Evolutionary conservation across 2,113 vertebrate genomes (phyloP).

Genomic region (Chlorocebus sabaeus): DNA sequence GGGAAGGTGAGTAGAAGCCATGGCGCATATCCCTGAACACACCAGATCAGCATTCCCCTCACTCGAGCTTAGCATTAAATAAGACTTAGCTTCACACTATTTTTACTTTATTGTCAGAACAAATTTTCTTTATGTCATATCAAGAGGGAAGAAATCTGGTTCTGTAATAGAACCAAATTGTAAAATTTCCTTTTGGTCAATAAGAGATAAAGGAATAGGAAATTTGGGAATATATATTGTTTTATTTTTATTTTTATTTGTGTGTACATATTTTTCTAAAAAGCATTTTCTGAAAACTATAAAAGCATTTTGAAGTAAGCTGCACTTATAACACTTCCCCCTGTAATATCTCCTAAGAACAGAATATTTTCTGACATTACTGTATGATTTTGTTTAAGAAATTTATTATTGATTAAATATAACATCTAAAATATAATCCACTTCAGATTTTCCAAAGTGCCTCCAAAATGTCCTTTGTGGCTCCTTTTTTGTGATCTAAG

Average conservation of each 20-base stretch:
- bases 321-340: not conserved
- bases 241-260: slow-evolving; percentile 21
- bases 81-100: not conserved
- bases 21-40: not conserved
- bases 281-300: not conserved
- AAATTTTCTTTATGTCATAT: not conserved
- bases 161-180: not conserved
- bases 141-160: not conserved
- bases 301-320: not conserved
- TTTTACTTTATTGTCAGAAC: not conserved
- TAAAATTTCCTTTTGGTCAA: not conserved
- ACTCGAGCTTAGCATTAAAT: not conserved
- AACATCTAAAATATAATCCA: not conserved
- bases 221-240: not conserved
- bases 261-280: not conserved
- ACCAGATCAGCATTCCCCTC: too few relatives aligned
- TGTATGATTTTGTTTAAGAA: not conserved
- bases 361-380: not conserved
- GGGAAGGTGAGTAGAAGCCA: slow-evolving; percentile 88
- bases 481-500: not conserved
- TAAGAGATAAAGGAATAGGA: not conserved
- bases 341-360: not conserved
- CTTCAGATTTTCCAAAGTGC: not conserved
- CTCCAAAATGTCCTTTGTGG: not conserved
- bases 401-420: not conserved